Conservation (phyloP, 1,140 invertebrate genomes). For the Papilio machaon region DNA sequence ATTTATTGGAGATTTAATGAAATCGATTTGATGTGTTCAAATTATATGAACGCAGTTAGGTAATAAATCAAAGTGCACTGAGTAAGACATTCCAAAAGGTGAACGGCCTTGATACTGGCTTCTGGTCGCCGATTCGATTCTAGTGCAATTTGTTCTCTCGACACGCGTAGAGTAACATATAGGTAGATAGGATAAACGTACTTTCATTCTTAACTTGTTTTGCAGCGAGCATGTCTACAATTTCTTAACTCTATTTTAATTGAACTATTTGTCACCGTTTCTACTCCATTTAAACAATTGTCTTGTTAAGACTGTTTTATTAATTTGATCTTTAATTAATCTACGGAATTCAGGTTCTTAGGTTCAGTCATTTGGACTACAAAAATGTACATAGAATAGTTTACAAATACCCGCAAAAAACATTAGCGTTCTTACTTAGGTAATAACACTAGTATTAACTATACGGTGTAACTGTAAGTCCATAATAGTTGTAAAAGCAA, state of each 20-base stretch:
- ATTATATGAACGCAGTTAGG: neutral
- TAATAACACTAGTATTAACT: neutral
- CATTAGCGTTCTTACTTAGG: too few relatives aligned
- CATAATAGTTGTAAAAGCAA: constrained; percentile 9
- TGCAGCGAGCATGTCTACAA: neutral
- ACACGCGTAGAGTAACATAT: neutral
- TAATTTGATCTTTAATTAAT: constrained; percentile 17
- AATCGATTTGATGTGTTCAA: neutral
- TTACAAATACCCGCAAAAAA: too few relatives aligned
- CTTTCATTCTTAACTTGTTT: neutral
- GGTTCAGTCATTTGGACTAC: neutral
- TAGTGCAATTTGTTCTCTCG: constrained; percentile 2
- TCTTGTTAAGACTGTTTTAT: constrained; percentile 7
- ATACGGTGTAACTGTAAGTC: neutral
- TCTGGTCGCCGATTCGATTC: neutral
- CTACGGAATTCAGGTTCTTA: neutral
- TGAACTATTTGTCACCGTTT: constrained; percentile 17
- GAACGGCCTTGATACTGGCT: constrained; percentile 21
- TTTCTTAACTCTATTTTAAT: constrained; percentile 21
- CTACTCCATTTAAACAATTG: constrained; percentile 12
- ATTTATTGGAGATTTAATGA: neutral
- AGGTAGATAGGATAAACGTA: neutral
- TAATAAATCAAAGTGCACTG: constrained; percentile 10
- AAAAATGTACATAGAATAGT: too few relatives aligned
- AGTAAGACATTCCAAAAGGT: constrained; percentile 12